phyloP scores from a whole-genome alignment of 2,797 vertebrate species.

The Aeoliscus strigatus region DNA sequence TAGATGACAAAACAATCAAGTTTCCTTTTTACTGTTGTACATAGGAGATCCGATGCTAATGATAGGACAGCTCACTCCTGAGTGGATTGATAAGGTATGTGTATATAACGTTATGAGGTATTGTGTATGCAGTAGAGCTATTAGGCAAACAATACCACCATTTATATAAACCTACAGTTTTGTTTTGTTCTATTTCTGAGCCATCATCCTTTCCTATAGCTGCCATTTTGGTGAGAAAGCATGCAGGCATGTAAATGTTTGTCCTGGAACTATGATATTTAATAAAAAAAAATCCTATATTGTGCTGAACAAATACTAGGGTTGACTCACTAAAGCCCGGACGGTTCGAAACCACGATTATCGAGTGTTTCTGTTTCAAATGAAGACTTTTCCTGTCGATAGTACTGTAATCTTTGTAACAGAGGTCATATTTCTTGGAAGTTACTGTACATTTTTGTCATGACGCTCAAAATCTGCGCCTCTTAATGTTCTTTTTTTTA shows the following conservation, averaged over 20 bases:
- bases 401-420: conserved; percentile 73
- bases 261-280: conserved; percentile 99
- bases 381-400: conserved; percentile 69
- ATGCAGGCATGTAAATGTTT: conserved; percentile 99
- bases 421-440: conserved; percentile 68
- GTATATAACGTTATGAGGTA: conserved; percentile 98
- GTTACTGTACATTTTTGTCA: conserved; percentile 62
- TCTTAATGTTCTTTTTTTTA: conserved; percentile 21
- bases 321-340: conserved; percentile 65
- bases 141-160: conserved; percentile 90
- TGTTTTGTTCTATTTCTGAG: conserved; percentile 85
- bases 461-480: conserved; percentile 59
- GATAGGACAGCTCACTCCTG: conserved; percentile 59
- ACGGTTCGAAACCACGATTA: conserved; percentile 56
- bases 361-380: conserved; percentile 62
- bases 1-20: conserved; percentile 84
- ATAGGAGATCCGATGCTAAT: conserved; percentile 71
- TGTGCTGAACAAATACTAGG: conserved; percentile 85
- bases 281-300: conserved; percentile 97
- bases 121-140: conserved; percentile 99
- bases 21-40: conserved; percentile 82
- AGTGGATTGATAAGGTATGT: conserved; percentile 78
- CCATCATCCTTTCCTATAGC: conserved; percentile 98
- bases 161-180: conserved; percentile 86
- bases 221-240: conserved; percentile 99